A percentile compares a stretch with the other conserved stretches of the same genome.
Conservation (phyloP, 2,113 vertebrate species). For the Sylvietta virens region DNA sequence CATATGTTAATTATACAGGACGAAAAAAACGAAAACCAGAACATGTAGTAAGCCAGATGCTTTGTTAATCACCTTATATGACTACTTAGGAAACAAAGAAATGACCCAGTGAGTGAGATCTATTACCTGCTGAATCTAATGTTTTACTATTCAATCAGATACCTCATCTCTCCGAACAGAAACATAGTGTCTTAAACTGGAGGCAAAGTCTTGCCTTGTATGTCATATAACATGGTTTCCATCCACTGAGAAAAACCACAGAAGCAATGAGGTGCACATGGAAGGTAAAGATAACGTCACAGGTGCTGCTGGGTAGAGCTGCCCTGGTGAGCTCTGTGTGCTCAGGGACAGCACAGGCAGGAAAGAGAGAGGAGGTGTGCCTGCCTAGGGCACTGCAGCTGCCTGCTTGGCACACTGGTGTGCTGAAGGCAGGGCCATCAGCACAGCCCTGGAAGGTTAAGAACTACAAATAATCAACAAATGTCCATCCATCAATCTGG, state of each 20-base stretch:
- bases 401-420: rapidly evolving
- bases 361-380: not conserved
- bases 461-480: not conserved
- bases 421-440: not conserved
- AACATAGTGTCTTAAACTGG: not conserved
- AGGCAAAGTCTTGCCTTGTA: not conserved
- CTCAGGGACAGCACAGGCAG: not conserved
- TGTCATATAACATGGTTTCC: not conserved
- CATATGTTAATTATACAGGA: not conserved
- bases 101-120: not conserved
- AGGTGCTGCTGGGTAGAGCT: not conserved
- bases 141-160: not conserved
- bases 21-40: not conserved
- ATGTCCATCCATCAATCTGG: not conserved
- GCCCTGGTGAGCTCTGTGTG: not conserved
- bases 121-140: not conserved
- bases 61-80: not conserved
- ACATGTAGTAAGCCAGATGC: not conserved
- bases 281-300: not conserved
- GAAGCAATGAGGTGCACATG: not conserved
- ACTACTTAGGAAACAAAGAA: not conserved
- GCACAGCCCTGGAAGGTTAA: not conserved
- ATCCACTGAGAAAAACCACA: not conserved
- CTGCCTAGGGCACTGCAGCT: not conserved
- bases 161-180: not conserved